Conservation (phyloP, 2,888 invertebrate genomes). For the Leptothorax acervorum region DNA sequence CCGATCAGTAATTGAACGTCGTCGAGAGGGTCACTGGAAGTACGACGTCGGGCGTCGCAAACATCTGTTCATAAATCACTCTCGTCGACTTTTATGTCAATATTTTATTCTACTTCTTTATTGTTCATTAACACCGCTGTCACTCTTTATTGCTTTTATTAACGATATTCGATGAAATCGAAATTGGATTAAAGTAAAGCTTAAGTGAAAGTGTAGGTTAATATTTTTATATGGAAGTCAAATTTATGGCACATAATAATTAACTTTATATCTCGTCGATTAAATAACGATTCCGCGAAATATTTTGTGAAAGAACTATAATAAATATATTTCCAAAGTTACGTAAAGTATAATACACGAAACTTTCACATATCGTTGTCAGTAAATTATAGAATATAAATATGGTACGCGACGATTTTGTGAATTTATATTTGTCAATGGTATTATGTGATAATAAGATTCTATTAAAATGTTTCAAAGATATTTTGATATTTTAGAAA, state of each 20-base stretch:
- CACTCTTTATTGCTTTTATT: not conserved
- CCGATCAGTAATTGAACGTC: conserved; percentile 40
- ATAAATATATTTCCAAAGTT: not conserved
- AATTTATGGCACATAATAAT: not conserved
- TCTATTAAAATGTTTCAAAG: not conserved
- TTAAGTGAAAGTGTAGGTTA: not conserved
- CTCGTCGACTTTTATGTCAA: conserved; percentile 2
- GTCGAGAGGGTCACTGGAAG: conserved; percentile 25
- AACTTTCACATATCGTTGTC: not conserved
- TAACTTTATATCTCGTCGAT: not conserved
- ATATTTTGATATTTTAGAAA: not conserved
- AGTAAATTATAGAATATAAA: not conserved
- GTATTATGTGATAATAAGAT: not conserved
- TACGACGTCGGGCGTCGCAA: conserved; percentile 1
- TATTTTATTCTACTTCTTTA: conserved; percentile 31
- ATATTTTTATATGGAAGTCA: not conserved
- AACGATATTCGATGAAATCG: not conserved
- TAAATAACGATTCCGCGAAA: not conserved
- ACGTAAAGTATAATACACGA: not conserved
- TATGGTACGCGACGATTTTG: not conserved
- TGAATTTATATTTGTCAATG: not conserved
- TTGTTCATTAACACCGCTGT: conserved; percentile 5
- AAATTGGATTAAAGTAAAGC: not conserved
- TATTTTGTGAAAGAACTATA: not conserved
- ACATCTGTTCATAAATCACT: conserved; percentile 44